Evolutionary conservation across 2,888 invertebrate species (phyloP).

Genomic region (Pardosa pseudoannulata): DNA sequence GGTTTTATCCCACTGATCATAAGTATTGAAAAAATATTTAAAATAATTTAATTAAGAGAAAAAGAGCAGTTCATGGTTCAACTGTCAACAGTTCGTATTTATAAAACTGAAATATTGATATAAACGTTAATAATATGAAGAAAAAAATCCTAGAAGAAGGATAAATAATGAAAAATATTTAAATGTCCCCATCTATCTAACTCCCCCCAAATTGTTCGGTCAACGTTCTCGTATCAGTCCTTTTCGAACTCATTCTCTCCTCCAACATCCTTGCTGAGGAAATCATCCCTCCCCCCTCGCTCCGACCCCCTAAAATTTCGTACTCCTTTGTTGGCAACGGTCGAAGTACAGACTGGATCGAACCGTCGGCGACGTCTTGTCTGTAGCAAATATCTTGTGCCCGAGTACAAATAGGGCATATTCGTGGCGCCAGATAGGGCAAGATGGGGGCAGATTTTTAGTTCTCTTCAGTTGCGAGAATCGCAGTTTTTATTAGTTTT

Average conservation of each 20-base stretch:
- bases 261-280: not conserved
- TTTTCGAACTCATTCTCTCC: not conserved
- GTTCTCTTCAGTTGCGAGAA: conserved; percentile 17
- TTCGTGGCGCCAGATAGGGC: conserved; percentile 43
- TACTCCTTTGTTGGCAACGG: conserved; percentile 51
- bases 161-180: not conserved
- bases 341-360: conserved; percentile 42
- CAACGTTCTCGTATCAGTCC: not conserved
- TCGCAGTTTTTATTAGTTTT: conserved; percentile 41
- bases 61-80: too few relatives aligned
- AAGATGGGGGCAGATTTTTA: conserved; percentile 39
- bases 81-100: too few relatives aligned
- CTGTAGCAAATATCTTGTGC: conserved; percentile 40
- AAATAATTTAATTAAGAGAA: too few relatives aligned
- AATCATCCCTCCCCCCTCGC: not conserved
- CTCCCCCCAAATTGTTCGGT: not conserved
- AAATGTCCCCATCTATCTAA: not conserved
- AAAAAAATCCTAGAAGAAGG: too few relatives aligned
- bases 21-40: too few relatives aligned
- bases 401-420: conserved; percentile 56
- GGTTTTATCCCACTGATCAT: too few relatives aligned
- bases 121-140: too few relatives aligned
- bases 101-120: too few relatives aligned
- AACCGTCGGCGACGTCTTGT: conserved; percentile 52
- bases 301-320: not conserved